Base-by-base conservation (phyloP, 2,888 invertebrate species). In the Heteropelma amictum region DNA sequence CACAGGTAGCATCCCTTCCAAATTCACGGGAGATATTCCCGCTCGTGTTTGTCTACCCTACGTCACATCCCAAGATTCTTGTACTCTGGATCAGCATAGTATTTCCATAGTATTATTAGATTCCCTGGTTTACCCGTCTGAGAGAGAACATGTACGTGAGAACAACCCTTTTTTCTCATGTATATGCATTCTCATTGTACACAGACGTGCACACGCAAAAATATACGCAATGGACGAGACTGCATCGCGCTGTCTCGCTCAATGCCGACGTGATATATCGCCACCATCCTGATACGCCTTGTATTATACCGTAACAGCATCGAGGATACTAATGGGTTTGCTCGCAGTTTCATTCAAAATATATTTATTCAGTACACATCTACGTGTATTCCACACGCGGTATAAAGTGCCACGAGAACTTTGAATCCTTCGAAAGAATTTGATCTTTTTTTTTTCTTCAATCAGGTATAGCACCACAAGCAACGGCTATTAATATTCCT, bases 241-340 rank as follows among this genome's bases (percentile, higher is more conserved):
- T 23, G 33, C 19, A 45, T 45, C 26, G 54, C 54, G 19, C 54
- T 19, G 14, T 72, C 45, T 53, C 53, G n/a, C 79, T 77, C 63
- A 72, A 61, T 72, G 70, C 65, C 71, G 78, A 77, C 81, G 80
- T 85, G 82, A 85, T 82, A 85, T 86, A 85, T 85, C 78, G 79
- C 79, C 28, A 70, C 77, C 77, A 78, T 76, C 75, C 76, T 80
- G 80, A 79, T 83, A 80, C 67, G 72, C 79, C 80, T 79, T 78
- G 79, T 82, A 83, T 85, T 84, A 85, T 83, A 82, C 80, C 82
- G 82, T 85, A 84, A 83, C 83, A 79, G 79, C 78, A 65, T 75
- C 73, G 76, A 75, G 77, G 74, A 80, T 82, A 79, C 83, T 86
- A 86, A 85, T 84, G 83, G 83, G 77, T 82, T 77, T 53, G 72